phyloP scores from a whole-genome alignment of 2,797 vertebrate species.

The Lepidocolaptes lacrymiger region DNA sequence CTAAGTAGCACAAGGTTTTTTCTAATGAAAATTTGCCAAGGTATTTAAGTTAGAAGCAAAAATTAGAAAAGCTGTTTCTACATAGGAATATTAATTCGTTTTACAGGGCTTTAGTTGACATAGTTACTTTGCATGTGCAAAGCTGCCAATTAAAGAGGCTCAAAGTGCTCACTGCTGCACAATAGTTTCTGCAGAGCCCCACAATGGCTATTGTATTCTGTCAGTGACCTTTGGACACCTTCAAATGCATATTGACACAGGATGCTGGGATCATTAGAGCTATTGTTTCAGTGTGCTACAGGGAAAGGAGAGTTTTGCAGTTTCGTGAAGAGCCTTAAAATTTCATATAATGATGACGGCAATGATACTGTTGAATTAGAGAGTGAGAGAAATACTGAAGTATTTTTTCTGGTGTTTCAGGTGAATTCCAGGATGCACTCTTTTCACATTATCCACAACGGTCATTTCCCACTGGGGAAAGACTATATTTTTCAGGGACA shows the following conservation, averaged over 20 bases:
- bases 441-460: background rate
- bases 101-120: constrained; percentile 22
- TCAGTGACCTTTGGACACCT: constrained; percentile 41
- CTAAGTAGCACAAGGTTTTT: constrained; percentile 4
- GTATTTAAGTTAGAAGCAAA: constrained; percentile 54
- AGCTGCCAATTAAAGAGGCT: constrained; percentile 51
- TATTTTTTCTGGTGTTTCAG: background rate
- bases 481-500: background rate
- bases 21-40: constrained; percentile 28
- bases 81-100: constrained; percentile 55
- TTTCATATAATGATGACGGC: background rate
- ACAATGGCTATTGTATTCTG: constrained; percentile 28
- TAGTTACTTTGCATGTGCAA: constrained; percentile 54
- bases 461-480: background rate
- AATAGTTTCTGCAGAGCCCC: constrained; percentile 19
- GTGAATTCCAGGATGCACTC: background rate
- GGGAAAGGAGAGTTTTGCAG: background rate
- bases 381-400: background rate
- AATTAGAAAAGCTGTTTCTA: constrained; percentile 41
- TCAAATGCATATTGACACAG: constrained; percentile 50
- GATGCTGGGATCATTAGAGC: constrained; percentile 16
- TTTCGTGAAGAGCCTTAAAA: background rate
- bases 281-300: background rate
- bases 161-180: constrained; percentile 36
- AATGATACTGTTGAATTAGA: background rate